Percentiles rank a stretch among this genome's conserved stretches.
Conservation (phyloP, 2,888 invertebrate genomes). For the Holacanthella duospinosa region DNA sequence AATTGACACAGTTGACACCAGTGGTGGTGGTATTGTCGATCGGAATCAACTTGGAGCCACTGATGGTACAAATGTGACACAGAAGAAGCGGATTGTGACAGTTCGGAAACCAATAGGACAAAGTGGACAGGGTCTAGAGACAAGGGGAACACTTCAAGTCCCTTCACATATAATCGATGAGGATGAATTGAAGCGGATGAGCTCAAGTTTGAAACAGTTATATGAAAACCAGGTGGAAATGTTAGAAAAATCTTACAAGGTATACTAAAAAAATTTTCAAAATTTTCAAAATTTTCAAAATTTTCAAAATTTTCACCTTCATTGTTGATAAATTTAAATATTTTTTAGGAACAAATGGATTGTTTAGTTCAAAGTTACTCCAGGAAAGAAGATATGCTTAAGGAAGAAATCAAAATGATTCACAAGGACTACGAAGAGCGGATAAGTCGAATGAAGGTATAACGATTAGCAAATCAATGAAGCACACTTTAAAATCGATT, state of each 20-base stretch:
- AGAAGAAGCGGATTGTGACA: neutral
- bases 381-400: conserved; percentile 51
- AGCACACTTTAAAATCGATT: neutral
- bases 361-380: conserved; percentile 24
- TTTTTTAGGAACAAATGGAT: conserved; percentile 32
- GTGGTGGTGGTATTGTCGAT: neutral
- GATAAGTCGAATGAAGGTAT: conserved; percentile 24
- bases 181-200: conserved; percentile 34
- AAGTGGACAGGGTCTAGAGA: neutral
- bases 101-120: neutral
- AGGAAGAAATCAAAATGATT: conserved; percentile 47
- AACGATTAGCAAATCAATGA: too few species aligned
- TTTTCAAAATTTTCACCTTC: too few species aligned
- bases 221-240: conserved; percentile 32
- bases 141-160: conserved; percentile 21
- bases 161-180: conserved; percentile 34
- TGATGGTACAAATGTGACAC: neutral
- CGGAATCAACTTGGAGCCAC: neutral
- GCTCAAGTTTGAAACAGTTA: conserved; percentile 28
- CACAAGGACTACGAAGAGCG: conserved; percentile 31
- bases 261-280: too few species aligned
- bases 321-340: too few species aligned
- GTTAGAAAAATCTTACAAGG: conserved; percentile 29
- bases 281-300: too few species aligned
- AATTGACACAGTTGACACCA: too few species aligned